Conservation (phyloP, 1,140 invertebrate species). For the Platyscapa corneri region DNA sequence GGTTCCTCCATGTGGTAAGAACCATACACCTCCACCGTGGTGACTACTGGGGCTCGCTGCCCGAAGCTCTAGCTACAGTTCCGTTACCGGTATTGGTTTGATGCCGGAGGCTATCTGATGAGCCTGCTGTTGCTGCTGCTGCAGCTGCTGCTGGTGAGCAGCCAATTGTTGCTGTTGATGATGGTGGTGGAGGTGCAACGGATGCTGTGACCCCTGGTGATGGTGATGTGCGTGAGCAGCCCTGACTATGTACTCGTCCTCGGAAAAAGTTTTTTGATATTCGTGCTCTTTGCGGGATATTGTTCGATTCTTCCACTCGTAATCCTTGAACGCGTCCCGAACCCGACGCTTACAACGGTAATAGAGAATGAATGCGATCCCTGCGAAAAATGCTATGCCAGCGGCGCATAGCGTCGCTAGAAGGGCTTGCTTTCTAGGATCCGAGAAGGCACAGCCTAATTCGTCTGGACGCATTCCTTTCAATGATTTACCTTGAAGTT, state of each 20-base stretch:
- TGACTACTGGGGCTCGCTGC: constrained; percentile 79
- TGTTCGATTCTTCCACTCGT: constrained; percentile 85
- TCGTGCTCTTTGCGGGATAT: constrained; percentile 88
- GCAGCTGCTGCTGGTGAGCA: constrained; percentile 61
- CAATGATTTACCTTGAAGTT: constrained; percentile 81
- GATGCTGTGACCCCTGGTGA: constrained; percentile 70
- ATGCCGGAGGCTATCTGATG: constrained; percentile 76
- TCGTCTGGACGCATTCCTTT: constrained; percentile 82
- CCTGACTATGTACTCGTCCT: constrained; percentile 87
- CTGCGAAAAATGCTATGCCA: constrained; percentile 80
- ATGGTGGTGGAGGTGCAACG: constrained; percentile 65
- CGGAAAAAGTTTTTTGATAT: constrained; percentile 90
- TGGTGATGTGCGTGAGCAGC: constrained; percentile 74
- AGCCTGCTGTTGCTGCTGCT: constrained; percentile 76
- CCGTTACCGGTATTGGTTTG: constrained; percentile 89
- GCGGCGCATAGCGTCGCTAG: constrained; percentile 83
- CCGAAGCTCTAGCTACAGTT: constrained; percentile 94
- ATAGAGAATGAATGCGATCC: constrained; percentile 83
- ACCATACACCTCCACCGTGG: constrained; percentile 73
- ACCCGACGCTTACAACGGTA: constrained; percentile 84
- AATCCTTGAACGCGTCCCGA: constrained; percentile 85
- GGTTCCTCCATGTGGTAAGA: constrained; percentile 77
- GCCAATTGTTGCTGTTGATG: constrained; percentile 69
- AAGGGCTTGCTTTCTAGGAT: constrained; percentile 85
- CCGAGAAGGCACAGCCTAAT: constrained; percentile 84